Base-by-base conservation (phyloP, 2,888 invertebrate species). In the Chymomyza fuscimana region DNA sequence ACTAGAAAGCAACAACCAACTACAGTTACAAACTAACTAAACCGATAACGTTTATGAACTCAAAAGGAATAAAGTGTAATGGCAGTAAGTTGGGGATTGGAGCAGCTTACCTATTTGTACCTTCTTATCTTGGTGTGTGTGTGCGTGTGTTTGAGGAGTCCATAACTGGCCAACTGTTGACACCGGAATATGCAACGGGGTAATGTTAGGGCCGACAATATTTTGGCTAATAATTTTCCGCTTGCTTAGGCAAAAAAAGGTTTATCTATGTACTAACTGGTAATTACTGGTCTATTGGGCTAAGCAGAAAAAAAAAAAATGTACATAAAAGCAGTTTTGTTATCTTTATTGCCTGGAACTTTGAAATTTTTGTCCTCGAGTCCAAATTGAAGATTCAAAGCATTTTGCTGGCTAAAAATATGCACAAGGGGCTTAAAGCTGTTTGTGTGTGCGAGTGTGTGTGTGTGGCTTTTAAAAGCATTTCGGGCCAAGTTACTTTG, bases 141-240 rank as follows among this genome's bases (percentile, higher is more conserved):
- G 40, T 46, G 12, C 1, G 40, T 0, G 12, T 46, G 12, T 46
- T 3, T 46, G 32, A 3, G 32, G 32, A 32, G 1, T 32, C 32
- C 32, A 32, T 46, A 46, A 46, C 10, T 46, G 40, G 12, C 40
- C 40, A 46, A 46, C 40, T 46, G 40, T 46, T 46, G 40, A 46
- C 40, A 46, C 40, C 12, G 40, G 40, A 12, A 2, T 54, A 54
- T 2, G 9, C 10, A 22, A 54, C 54, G 10, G 54, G 54, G 9
- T 29, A 36, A 25, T 7, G 5, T 40, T 36, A 60, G 22, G 22
- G 58, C 58, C 58, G 58, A 25, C 58, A 58, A 22, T 32, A 50
- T 54, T 67, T 52, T 50, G 60, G 60, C 64, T 64, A 64, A 64
- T 67, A 40, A 67, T 63, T 67, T 61, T 67, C 62, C 54, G 54